Percentiles rank a stretch among this genome's conserved stretches.
Conservation (phyloP, 2,113 vertebrate species). For the Equus quagga region DNA sequence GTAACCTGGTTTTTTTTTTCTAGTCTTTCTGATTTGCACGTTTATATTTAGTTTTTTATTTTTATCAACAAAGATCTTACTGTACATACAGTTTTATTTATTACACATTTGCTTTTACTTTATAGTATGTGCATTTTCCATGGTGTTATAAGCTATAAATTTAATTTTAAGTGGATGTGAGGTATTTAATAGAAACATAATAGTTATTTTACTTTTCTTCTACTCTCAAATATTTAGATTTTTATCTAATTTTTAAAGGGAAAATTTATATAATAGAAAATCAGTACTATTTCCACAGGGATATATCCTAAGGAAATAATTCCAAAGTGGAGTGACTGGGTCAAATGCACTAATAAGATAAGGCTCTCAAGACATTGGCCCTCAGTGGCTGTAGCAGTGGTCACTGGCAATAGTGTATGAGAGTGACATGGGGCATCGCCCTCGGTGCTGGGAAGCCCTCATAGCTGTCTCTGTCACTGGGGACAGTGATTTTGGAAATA, state of each 20-base stretch:
- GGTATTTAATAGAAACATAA: not conserved
- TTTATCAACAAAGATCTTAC: not conserved
- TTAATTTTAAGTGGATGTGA: not conserved
- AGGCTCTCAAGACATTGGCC: not conserved
- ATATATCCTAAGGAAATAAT: not conserved
- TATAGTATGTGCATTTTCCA: not conserved
- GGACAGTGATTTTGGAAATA: no score
- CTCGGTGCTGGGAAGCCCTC: not conserved
- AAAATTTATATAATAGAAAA: not conserved
- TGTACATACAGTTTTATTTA: not conserved
- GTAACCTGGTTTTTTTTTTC: no score
- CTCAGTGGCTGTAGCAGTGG: accelerated
- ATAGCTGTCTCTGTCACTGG: not conserved
- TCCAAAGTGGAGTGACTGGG: not conserved
- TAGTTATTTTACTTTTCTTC: not conserved
- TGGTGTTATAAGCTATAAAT: not conserved
- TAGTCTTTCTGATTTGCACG: not conserved
- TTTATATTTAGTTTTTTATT: not conserved
- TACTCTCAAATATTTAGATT: not conserved
- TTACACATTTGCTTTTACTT: not conserved
- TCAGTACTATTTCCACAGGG: not conserved
- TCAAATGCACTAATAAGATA: accelerated
- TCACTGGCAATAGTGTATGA: accelerated
- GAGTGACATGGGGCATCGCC: accelerated
- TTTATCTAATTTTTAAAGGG: not conserved